These are phyloP conservation scores for Seira sanloemensis DNA, from an alignment of 2,888 invertebrate genomes.

Conservation along the genomic window DNA sequence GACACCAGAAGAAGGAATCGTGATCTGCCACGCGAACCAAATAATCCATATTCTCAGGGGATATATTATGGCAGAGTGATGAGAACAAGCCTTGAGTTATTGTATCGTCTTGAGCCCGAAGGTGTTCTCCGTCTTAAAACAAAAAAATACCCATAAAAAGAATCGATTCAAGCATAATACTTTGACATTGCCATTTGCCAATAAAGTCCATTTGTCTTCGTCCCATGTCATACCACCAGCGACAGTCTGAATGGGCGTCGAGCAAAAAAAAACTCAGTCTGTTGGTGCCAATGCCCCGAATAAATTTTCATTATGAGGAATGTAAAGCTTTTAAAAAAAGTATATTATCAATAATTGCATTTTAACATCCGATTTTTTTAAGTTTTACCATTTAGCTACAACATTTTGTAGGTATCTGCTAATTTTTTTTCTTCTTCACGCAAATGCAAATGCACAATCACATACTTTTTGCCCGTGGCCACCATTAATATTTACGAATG, in stretches of 20 bases:
- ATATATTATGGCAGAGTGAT: neutral
- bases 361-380: neutral
- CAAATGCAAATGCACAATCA: neutral
- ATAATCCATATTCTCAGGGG: neutral
- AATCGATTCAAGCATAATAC: neutral
- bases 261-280: neutral
- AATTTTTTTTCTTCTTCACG: neutral
- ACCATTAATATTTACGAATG: neutral
- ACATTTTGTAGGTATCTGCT: neutral
- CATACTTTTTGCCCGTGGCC: slow-evolving; percentile 1
- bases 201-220: neutral
- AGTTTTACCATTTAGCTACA: neutral
- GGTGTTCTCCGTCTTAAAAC: slow-evolving; percentile 4
- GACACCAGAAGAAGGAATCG: neutral
- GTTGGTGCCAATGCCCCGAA: neutral
- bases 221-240: neutral
- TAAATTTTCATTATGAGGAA: neutral
- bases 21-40: neutral
- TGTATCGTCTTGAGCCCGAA: slow-evolving; percentile 4
- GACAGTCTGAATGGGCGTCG: neutral
- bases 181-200: slow-evolving; percentile 4
- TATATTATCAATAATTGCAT: no score
- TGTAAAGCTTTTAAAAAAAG: no score
- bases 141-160: neutral
- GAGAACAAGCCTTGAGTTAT: neutral